phyloP scores from a whole-genome alignment of 1,140 invertebrate genomes.

The Drosophila lacteicornis region DNA sequence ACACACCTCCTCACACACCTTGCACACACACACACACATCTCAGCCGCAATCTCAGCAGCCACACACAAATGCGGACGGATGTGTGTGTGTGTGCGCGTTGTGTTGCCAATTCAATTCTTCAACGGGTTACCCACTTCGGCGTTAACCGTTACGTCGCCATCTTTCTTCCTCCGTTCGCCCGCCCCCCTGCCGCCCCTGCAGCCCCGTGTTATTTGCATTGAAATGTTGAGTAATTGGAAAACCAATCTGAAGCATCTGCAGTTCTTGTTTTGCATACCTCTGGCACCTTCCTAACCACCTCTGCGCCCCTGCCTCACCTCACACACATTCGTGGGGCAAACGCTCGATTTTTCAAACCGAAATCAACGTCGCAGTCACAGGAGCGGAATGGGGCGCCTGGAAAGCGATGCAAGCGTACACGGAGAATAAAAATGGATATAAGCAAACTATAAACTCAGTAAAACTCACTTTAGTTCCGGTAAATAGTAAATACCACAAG shows the following conservation, averaged over 20 bases:
- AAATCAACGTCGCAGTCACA: conserved; percentile 51
- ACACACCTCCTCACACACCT: too few relatives aligned
- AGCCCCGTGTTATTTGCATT: conserved; percentile 70
- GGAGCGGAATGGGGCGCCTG: conserved; percentile 14
- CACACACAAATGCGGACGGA: conserved; percentile 29
- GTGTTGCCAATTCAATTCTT: conserved; percentile 42
- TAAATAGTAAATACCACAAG: too few relatives aligned
- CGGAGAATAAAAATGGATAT: background rate
- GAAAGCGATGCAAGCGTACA: conserved; percentile 4
- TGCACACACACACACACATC: background rate
- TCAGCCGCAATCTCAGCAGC: conserved; percentile 32
- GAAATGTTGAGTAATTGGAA: conserved; percentile 82
- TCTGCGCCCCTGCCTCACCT: background rate
- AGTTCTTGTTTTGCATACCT: conserved; percentile 79
- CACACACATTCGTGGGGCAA: conserved; percentile 21
- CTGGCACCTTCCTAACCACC: conserved; percentile 43
- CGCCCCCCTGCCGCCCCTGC: background rate
- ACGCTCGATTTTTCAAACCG: conserved; percentile 54
- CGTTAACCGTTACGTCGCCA: conserved; percentile 49
- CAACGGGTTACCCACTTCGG: conserved; percentile 43
- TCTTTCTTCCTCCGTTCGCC: conserved; percentile 20
- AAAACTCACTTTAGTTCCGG: background rate
- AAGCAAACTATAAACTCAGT: background rate
- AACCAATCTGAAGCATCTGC: conserved; percentile 82
- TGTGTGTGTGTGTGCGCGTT: conserved; percentile 31